phyloP scores from a whole-genome alignment of 2,888 invertebrate genomes.

The Malthinus flaveolus region DNA sequence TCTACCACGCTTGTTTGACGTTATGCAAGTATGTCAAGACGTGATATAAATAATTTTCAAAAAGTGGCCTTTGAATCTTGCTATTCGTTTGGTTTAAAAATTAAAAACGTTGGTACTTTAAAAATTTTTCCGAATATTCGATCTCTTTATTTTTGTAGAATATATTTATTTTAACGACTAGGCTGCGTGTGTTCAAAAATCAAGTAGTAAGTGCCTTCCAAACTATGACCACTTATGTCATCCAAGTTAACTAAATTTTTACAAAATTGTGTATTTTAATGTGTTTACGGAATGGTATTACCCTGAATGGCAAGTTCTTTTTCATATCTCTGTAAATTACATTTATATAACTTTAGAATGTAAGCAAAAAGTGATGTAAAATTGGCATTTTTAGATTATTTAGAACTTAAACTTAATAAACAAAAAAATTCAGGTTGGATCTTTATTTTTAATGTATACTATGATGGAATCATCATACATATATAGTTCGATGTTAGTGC shows the following conservation, averaged over 20 bases:
- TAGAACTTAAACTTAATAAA: conserved; percentile 44
- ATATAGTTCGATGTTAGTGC: conserved; percentile 57
- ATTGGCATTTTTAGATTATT: conserved; percentile 49
- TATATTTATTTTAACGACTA: conserved; percentile 57
- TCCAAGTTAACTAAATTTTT: conserved; percentile 51
- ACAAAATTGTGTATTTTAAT: conserved; percentile 53
- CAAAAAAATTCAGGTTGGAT: conserved; percentile 51
- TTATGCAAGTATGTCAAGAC: conserved; percentile 49
- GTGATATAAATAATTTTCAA: conserved; percentile 54
- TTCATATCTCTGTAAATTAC: conserved; percentile 54
- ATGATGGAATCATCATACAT: conserved; percentile 44
- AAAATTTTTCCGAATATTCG: conserved; percentile 26
- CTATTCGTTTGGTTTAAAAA: conserved; percentile 38
- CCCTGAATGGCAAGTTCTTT: conserved; percentile 73
- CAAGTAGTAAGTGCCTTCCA: conserved; percentile 84
- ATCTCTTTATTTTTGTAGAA: conserved; percentile 18
- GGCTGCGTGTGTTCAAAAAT: conserved; percentile 75
- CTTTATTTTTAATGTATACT: conserved; percentile 55
- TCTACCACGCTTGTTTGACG: conserved; percentile 58
- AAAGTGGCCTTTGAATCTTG: conserved; percentile 54
- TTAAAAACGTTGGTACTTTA: conserved; percentile 40
- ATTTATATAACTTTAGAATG: conserved; percentile 44
- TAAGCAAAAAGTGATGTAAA: conserved; percentile 52
- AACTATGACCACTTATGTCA: conserved; percentile 65
- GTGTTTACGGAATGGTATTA: conserved; percentile 66